Percentiles rank a stretch among this genome's conserved stretches.
Conservation (phyloP, 2,113 vertebrate genomes). For the Strix uralensis region DNA sequence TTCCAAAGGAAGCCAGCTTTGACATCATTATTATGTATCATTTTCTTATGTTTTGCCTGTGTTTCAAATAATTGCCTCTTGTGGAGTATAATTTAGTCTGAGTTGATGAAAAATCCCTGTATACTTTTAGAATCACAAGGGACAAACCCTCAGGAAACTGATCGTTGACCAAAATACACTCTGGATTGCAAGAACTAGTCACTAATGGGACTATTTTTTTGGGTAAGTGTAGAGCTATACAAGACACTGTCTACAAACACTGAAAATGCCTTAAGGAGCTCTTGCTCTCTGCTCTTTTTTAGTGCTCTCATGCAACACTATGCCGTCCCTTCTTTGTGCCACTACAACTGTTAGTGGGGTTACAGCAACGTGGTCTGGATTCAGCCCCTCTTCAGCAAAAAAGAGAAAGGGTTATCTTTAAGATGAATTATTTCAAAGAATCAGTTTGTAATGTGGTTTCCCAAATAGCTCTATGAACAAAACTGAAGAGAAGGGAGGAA, state of each 20-base stretch:
- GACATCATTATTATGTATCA: not conserved
- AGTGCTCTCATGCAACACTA: not conserved
- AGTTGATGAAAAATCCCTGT: not conserved
- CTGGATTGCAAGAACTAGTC: not conserved
- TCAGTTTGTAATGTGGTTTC: not conserved
- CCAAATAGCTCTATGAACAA: not conserved
- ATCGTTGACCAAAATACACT: not conserved
- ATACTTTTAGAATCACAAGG: not conserved
- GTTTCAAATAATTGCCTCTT: not conserved
- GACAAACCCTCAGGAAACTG: not conserved
- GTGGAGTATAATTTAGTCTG: not conserved
- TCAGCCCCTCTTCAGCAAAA: not conserved
- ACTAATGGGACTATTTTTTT: not conserved
- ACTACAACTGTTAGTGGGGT: not conserved
- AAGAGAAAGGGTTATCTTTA: not conserved
- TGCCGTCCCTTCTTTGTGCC: not conserved
- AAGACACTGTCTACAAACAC: not conserved
- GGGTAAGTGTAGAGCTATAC: not conserved
- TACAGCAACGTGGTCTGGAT: not conserved
- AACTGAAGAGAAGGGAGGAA: not conserved
- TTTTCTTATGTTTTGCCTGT: conserved; percentile 3
- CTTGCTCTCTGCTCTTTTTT: not conserved
- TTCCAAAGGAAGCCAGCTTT: not conserved
- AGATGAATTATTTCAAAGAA: not conserved
- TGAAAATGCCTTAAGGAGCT: not conserved